Evolutionary conservation across 2,888 invertebrate genomes (phyloP), one percentile per base, ranked within the genome.

Genomic region (Chydorus sphaericus): DNA sequence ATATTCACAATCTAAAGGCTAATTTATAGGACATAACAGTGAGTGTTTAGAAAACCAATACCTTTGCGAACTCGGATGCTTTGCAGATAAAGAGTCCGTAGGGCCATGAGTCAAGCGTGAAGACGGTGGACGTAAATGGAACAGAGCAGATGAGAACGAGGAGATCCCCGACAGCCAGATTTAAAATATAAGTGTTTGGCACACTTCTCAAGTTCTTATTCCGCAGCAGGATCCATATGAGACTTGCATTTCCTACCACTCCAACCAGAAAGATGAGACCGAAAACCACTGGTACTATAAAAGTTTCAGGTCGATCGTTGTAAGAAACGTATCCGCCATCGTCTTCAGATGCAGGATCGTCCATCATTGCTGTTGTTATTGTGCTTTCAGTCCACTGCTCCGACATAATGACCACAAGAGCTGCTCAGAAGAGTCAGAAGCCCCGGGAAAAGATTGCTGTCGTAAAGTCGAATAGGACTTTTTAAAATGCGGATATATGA

Each of bases 121-220:
- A 73, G 11, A 69, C 62, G 4, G 69, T 69, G 37, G 68, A 65
- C 3, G 88, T 88, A 69, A 89, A 81, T 0, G 89, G 89, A 7
- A 89, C 86, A 56, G 85, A 83, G 1, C 83, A 82, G 58, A 89
- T 69, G 65, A 90, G 84, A 3, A 90, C 82, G 60, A 79, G 66
- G n/a, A 91, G 74, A 69, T 91, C 91, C 1, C 90, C 90, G 7
- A 88, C 68, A 0, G 90, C 87, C 61, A 91, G 68, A 1, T 85
- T 87, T 60, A 73, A 70, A 57, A 74, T 73, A 61, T 69, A 68
- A 74, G 84, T 85, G 64, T 90, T 90, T 2, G 90, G 88, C 1
- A 86, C 84, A 68, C 85, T 89, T 59, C 88, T 74, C 85, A 90
- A 85, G 29, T 81, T 81, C 60, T 82, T 77, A 66, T 89, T 85